phyloP scores from a whole-genome alignment of 2,113 vertebrate species.

The Ceyx melanurus region DNA sequence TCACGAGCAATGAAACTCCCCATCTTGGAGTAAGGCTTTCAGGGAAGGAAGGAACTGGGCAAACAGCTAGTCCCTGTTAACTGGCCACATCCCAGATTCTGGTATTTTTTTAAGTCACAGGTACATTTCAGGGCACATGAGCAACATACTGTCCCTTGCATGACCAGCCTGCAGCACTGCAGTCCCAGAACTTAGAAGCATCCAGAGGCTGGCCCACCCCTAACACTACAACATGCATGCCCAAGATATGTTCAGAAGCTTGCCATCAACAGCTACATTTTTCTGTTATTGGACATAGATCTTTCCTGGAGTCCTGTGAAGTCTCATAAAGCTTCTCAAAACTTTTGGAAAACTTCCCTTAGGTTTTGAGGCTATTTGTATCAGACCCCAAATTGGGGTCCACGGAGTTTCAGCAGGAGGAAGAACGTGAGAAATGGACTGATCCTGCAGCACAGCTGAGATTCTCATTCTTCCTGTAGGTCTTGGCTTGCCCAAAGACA shows the following conservation, averaged over 20 bases:
- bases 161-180: not conserved
- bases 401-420: not conserved
- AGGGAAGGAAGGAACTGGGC: not conserved
- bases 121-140: not conserved
- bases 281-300: not conserved
- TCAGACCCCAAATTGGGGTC: not conserved
- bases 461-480: constrained; percentile 8
- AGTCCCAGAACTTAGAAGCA: not conserved
- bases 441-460: not conserved
- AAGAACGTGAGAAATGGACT: not conserved
- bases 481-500: not conserved
- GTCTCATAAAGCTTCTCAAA: not conserved
- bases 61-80: not conserved
- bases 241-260: not conserved
- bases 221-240: not conserved
- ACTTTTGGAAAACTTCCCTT: not conserved
- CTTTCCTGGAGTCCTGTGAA: not conserved
- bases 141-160: not conserved
- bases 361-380: not conserved
- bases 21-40: not conserved
- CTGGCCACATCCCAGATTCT: not conserved
- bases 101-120: not conserved
- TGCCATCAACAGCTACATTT: not conserved
- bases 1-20: not conserved
- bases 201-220: not conserved